Evolutionary conservation across 2,797 vertebrate species (phyloP), one percentile per base, ranked within the genome.

Genomic region (Rachycentron canadum): DNA sequence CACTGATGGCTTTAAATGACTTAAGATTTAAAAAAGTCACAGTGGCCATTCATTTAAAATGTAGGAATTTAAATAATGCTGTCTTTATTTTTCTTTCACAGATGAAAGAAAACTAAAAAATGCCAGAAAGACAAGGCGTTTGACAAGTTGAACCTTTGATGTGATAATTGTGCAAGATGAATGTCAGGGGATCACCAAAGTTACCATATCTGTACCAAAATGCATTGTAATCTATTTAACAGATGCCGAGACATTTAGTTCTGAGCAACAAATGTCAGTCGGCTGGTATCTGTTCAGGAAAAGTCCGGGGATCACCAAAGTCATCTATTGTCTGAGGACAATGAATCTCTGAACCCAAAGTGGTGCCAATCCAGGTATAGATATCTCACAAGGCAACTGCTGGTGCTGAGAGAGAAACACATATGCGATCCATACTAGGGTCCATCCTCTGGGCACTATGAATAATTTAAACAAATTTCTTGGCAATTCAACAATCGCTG

Each of bases 21-120:
- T 53, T 12, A 36, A 32, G 19, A 73, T 72, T 69, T 23, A 26
- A 53, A 32, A 3, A 68, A 55, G 40, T 16, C 5, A n/a, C 5
- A n/a, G 17, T 58, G 25, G 16, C 25, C 17, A 62, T 52, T 69
- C 26, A 17, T 52, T n/a, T 1, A 67, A 53, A 62, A 67, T 10
- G 4, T 8, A 36, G 26, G 5, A 47, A 14, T 52, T 59, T 3
- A 10, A 21, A 60, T 40, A 50, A 19, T 5, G 2, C 6, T 30
- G 14, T 30, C 3, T 23, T 55, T 30, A 9, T 70, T 61, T 59
- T 66, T 17, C 34, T 68, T 61, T 50, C 13, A 40, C 55, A 61
- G 55, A 76, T 55, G n/a, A 64, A n/a, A 23, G 30, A 38, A 52
- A 38, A 16, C 36, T 28, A 53, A 40, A 12, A 41, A 16, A n/a